phyloP scores from a whole-genome alignment of 2,113 vertebrate genomes.

The Ibidorhyncha struthersii region DNA sequence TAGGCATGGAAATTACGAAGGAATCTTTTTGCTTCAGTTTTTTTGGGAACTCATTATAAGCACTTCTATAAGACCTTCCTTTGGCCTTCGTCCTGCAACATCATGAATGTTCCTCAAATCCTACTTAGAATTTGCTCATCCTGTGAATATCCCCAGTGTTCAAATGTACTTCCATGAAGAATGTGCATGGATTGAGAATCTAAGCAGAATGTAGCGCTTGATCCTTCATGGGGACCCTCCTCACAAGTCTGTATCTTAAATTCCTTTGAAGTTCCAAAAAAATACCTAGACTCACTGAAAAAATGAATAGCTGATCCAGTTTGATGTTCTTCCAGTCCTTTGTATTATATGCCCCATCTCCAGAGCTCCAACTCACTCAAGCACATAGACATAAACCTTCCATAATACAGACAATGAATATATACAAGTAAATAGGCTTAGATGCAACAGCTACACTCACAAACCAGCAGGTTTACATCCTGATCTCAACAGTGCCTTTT shows the following conservation, averaged over 20 bases:
- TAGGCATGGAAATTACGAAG: neutral
- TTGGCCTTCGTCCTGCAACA: neutral
- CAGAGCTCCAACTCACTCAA: neutral
- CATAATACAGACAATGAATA: rapidly evolving
- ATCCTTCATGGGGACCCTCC: neutral
- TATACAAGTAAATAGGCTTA: neutral
- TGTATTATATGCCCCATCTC: neutral
- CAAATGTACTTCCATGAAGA: neutral
- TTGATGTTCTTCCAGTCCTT: neutral
- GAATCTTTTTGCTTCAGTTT: neutral
- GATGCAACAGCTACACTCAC: neutral
- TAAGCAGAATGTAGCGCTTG: neutral
- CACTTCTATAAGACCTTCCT: neutral
- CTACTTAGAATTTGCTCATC: neutral
- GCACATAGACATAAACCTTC: neutral
- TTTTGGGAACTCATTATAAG: neutral
- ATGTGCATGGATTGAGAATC: neutral
- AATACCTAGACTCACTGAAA: neutral
- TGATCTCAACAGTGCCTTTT: neutral
- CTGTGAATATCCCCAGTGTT: neutral
- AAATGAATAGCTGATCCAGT: neutral
- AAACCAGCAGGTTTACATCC: neutral
- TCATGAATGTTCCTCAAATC: neutral
- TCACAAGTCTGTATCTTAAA: neutral
- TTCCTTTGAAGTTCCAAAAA: neutral